Conservation (phyloP, 2,113 vertebrate genomes). For the Nothobranchius furzeri region DNA sequence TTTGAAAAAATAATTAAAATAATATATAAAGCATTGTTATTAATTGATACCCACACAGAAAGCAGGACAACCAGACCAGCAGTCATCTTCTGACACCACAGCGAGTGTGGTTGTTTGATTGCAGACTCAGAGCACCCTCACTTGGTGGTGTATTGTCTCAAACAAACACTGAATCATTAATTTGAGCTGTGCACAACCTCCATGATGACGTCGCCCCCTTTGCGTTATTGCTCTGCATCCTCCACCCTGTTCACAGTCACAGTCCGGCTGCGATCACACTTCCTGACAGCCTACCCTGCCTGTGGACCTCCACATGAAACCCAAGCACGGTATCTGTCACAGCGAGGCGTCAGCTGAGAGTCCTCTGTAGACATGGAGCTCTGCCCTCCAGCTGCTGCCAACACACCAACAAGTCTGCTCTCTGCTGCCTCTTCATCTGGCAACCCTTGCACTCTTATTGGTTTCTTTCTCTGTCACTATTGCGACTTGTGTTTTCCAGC, state of each 20-base stretch:
- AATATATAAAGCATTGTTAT: too few relatives aligned
- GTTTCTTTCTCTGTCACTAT: not conserved
- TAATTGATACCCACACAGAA: too few relatives aligned
- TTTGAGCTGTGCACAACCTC: not conserved
- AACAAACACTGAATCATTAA: not conserved
- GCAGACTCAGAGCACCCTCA: not conserved
- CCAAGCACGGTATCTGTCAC: constrained; percentile 1
- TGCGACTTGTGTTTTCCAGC: not conserved
- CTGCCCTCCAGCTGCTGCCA: constrained; percentile 8
- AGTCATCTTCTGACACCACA: not conserved
- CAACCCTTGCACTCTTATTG: not conserved
- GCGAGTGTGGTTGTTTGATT: constrained; percentile 10
- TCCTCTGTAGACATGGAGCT: constrained; percentile 3
- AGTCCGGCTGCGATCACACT: not conserved
- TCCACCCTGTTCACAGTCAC: not conserved
- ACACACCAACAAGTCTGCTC: not conserved
- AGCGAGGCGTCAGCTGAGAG: constrained; percentile 8
- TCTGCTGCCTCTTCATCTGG: not conserved
- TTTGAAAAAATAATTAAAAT: not conserved
- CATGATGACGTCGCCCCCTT: not conserved
- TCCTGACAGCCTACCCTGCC: constrained; percentile 5
- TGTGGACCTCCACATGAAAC: constrained; percentile 3
- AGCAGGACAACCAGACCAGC: not conserved
- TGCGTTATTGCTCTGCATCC: not conserved
- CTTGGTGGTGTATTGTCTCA: not conserved